A percentile compares a stretch with the other conserved stretches of the same genome.
Conservation (phyloP, 2,888 invertebrate genomes). For the Meta bourneti region DNA sequence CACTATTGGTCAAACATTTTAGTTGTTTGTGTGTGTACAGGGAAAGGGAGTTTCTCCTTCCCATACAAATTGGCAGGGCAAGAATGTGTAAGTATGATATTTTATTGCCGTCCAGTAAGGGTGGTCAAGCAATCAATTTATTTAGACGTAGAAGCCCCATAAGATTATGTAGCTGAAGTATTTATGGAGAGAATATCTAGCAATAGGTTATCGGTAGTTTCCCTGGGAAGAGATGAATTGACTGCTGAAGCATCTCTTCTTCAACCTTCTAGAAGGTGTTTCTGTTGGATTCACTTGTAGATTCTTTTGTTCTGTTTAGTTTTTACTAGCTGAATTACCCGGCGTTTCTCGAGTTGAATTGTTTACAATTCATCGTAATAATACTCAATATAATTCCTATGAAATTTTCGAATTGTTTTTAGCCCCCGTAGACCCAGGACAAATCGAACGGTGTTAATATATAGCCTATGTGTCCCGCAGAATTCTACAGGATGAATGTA, state of each 20-base stretch:
- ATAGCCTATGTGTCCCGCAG: too few relatives aligned
- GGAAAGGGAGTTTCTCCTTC: neutral
- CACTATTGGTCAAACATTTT: too few relatives aligned
- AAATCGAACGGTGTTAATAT: too few relatives aligned
- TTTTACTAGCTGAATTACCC: too few relatives aligned
- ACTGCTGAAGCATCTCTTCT: neutral
- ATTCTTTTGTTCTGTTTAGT: neutral
- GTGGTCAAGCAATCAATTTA: neutral
- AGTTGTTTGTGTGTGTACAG: neutral
- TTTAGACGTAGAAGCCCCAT: neutral
- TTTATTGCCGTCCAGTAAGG: neutral
- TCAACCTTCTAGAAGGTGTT: neutral
- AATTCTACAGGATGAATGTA: too few relatives aligned
- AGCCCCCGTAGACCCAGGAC: too few relatives aligned
- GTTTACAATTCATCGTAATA: too few relatives aligned
- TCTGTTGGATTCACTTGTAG: neutral
- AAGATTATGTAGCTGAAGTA: neutral
- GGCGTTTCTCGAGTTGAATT: too few relatives aligned
- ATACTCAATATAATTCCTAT: too few relatives aligned
- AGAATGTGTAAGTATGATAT: neutral
- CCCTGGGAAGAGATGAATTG: neutral
- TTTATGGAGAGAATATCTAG: neutral
- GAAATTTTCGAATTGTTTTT: too few relatives aligned
- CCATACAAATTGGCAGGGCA: neutral
- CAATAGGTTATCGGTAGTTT: neutral